phyloP scores from a whole-genome alignment of 2,797 vertebrate species.

The Micrastur ruficollis region DNA sequence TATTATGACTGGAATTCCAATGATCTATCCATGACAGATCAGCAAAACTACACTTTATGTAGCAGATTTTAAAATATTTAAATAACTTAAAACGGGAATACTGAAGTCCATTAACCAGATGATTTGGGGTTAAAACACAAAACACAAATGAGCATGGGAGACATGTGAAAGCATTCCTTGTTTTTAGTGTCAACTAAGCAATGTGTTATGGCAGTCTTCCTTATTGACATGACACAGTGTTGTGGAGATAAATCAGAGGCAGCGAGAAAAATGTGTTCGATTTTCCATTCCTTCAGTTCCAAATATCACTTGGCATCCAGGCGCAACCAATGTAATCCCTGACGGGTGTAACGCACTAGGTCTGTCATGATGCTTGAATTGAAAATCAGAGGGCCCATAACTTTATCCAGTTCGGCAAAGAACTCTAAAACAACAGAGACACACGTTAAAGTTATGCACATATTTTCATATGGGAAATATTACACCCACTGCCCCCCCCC shows the following conservation, averaged over 20 bases:
- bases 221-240: conserved; percentile 92
- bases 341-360: conserved; percentile 94
- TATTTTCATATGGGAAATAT: not conserved
- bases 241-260: conserved; percentile 88
- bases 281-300: conserved; percentile 67
- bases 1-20: conserved; percentile 72
- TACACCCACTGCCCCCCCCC: not conserved
- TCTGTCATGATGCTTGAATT: conserved; percentile 99
- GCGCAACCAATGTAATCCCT: conserved; percentile 97
- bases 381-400: conserved; percentile 94
- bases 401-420: conserved; percentile 96
- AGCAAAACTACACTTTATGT: conserved; percentile 60
- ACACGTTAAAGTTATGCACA: conserved; percentile 23
- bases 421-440: conserved; percentile 84
- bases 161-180: conserved; percentile 72
- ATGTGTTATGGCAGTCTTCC: conserved; percentile 83
- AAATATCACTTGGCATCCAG: conserved; percentile 88
- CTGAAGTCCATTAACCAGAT: conserved; percentile 65
- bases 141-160: conserved; percentile 68
- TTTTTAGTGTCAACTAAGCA: conserved; percentile 76
- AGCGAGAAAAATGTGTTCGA: conserved; percentile 73
- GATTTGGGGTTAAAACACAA: conserved; percentile 59
- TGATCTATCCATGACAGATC: conserved; percentile 64
- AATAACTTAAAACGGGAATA: conserved; percentile 74
- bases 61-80: conserved; percentile 75